A percentile compares a stretch with the other conserved stretches of the same genome.
Conservation (phyloP, 2,888 invertebrate species). For the Himalopsyche kuldschensis region DNA sequence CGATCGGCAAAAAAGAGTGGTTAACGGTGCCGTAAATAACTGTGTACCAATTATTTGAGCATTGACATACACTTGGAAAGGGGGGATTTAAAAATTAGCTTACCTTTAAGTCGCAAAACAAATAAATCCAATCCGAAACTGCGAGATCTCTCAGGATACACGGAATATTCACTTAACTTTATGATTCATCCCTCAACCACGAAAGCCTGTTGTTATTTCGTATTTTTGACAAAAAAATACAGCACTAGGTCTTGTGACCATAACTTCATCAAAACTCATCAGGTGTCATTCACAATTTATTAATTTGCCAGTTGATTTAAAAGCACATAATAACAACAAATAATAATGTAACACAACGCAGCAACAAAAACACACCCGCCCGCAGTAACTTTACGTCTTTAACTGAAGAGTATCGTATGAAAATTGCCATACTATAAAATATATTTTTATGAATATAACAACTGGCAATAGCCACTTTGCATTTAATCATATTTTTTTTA, state of each 20-base stretch:
- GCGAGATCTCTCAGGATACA: neutral
- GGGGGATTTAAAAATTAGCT: neutral
- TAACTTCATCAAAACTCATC: neutral
- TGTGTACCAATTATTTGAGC: too few relatives aligned
- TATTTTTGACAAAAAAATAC: neutral
- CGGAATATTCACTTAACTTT: neutral
- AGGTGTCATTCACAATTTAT: neutral
- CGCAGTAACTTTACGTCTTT: neutral
- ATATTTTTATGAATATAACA: neutral
- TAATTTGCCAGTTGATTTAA: neutral
- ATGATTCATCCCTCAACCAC: neutral
- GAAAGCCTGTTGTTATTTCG: neutral
- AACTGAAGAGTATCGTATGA: neutral
- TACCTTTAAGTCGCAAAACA: neutral
- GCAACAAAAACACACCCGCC: neutral
- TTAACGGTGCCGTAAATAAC: too few relatives aligned
- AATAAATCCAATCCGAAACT: neutral
- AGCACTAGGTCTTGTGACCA: neutral
- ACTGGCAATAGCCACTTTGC: neutral
- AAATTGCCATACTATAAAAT: neutral
- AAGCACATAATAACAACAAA: neutral
- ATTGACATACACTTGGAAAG: neutral
- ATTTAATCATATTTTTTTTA: too few relatives aligned
- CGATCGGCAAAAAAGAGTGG: neutral
- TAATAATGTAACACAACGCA: neutral